Base-by-base conservation (phyloP, 2,888 invertebrate genomes). In the Hoplodrina ambigua region DNA sequence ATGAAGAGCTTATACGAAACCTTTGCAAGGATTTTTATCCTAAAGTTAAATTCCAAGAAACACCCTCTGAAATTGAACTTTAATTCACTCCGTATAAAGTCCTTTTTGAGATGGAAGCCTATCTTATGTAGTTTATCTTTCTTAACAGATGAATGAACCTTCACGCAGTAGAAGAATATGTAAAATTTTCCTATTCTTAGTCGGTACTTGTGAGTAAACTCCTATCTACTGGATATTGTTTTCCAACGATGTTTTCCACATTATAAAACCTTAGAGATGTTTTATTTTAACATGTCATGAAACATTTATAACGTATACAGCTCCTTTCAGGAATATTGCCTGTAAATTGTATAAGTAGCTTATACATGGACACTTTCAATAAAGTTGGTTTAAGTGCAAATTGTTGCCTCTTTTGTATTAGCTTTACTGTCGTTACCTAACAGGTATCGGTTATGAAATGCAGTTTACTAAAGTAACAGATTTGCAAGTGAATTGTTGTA, bases 71-170 rank as follows among this genome's bases (percentile, higher is more conserved):
- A 78, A 68, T 15, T 49, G 20, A 78, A 77, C 80, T 81, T 78
- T 81, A 74, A 65, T 6, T 4, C 4, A 0, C 11, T 4, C 6
- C 8, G 0, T 6, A 73, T 76, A 88, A 58, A 71, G 83, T 75
- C 68, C 58, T 65, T 72, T 87, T 88, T 86, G 55, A 71, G 65
- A 70, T 30, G 55, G 15, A 65, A 53, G 25, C 78, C 56, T 69
- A 69, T 77, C 72, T 72, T 25, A 74, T 84, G 72, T 86, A 82
- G 82, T 87, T 92, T 94, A 94, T 94, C 94, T 91, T 84, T 85
- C 87, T 89, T 93, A 89, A 94, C 94, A 91, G 92, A 88, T 89
- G 94, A 94, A 85, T 91, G 90, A 87, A 84, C 85, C 80, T 75
- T 78, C 83, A 89, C 87, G 88, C 88, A 90, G 88, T 87, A 85